Conservation (phyloP, 2,888 invertebrate species). For the Acleris emargana region DNA sequence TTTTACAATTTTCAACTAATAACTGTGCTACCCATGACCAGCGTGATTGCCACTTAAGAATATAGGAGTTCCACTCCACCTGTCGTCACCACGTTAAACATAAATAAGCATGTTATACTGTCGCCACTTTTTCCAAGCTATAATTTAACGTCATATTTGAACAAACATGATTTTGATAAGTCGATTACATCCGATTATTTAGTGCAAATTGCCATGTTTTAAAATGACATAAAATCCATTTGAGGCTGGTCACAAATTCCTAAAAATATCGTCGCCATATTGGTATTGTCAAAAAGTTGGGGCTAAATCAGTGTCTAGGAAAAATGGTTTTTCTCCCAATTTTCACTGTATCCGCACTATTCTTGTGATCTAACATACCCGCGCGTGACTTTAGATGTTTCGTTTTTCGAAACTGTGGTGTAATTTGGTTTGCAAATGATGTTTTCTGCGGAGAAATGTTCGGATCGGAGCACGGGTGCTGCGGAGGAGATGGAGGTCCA, state of each 20-base stretch:
- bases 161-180: neutral
- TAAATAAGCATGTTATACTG: no score
- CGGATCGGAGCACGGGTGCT: constrained; percentile 64
- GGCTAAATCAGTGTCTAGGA: constrained; percentile 71
- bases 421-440: constrained; percentile 75
- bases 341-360: constrained; percentile 62
- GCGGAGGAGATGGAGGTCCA: constrained; percentile 62
- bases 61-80: no score
- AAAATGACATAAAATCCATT: constrained; percentile 61
- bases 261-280: constrained; percentile 84
- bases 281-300: constrained; percentile 83
- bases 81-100: no score
- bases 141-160: neutral
- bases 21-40: no score
- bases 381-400: constrained; percentile 77
- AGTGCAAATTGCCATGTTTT: constrained; percentile 55
- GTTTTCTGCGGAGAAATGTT: constrained; percentile 79
- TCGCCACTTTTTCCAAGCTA: no score
- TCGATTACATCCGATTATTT: constrained; percentile 18
- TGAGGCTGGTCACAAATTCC: constrained; percentile 77
- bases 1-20: no score
- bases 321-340: constrained; percentile 77
- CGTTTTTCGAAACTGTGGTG: constrained; percentile 68
- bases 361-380: constrained; percentile 67
- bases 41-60: no score